Conservation (phyloP, 2,113 vertebrate species). For the Nipponia nippon region DNA sequence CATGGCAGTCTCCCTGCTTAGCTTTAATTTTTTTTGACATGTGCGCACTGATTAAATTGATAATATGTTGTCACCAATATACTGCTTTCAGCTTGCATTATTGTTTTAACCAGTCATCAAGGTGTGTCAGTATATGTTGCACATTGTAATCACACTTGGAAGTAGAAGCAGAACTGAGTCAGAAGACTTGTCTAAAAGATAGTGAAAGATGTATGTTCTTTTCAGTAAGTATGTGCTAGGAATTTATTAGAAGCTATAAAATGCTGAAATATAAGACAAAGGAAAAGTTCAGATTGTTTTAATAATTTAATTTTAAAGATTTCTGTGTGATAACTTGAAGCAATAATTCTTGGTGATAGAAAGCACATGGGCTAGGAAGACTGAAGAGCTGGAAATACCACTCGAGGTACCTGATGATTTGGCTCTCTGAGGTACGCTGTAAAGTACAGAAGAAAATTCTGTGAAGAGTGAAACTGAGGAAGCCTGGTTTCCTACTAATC, state of each 20-base stretch:
- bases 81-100: constrained; percentile 15
- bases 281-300: background rate
- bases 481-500: background rate
- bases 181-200: background rate
- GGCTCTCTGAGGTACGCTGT: background rate
- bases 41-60: background rate
- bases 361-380: background rate
- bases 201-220: background rate
- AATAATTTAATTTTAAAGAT: constrained; percentile 15
- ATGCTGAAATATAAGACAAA: background rate
- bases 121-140: background rate
- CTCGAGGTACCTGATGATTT: background rate
- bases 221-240: background rate
- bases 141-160: background rate
- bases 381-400: background rate
- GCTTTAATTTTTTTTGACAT: background rate
- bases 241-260: constrained; percentile 10
- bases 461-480: background rate
- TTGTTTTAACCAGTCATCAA: background rate
- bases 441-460: background rate
- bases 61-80: background rate
- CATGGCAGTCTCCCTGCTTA: background rate
- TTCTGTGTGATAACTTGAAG: background rate
- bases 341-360: background rate
- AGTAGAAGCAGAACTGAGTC: background rate